Evolutionary conservation across 1,140 invertebrate genomes (phyloP).

Genomic region (Meloidogyne chitwoodi): DNA sequence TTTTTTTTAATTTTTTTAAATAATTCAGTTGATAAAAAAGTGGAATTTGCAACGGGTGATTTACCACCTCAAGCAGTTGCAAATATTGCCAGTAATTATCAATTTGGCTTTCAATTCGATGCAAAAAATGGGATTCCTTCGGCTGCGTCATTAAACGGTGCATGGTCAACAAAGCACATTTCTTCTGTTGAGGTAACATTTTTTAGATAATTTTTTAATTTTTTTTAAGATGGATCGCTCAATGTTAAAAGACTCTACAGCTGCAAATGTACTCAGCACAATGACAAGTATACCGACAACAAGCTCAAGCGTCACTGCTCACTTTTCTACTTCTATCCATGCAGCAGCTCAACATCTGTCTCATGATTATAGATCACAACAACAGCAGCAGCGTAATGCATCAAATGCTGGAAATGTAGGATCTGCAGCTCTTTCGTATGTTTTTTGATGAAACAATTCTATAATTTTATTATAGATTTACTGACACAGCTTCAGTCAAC

Average conservation of each 20-base stretch:
- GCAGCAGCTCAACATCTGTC: neutral
- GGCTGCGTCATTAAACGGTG: neutral
- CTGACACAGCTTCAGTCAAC: slow-evolving; percentile 11
- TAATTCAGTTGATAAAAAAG: slow-evolving; percentile 11
- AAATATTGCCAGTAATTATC: slow-evolving; percentile 3
- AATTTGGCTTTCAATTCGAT: slow-evolving; percentile 14
- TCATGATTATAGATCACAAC: slow-evolving; percentile 2
- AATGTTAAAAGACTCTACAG: slow-evolving; percentile 7
- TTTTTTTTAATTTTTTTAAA: neutral
- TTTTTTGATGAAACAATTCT: neutral
- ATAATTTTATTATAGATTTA: neutral
- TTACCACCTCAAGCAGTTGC: neutral
- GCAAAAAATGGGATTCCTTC: neutral
- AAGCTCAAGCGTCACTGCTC: slow-evolving; percentile 13
- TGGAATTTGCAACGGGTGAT: slow-evolving; percentile 15
- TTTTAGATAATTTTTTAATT: neutral
- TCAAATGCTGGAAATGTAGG: neutral
- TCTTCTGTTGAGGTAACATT: slow-evolving; percentile 9
- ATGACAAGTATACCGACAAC: slow-evolving; percentile 20
- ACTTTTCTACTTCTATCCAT: slow-evolving; percentile 2
- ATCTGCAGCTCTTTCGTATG: slow-evolving; percentile 5
- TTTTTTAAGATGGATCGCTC: slow-evolving; percentile 5
- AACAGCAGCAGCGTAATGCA: neutral
- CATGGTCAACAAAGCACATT: slow-evolving; percentile 1
- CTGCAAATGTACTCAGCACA: slow-evolving; percentile 3